Conservation (phyloP, 2,888 invertebrate genomes). For the Nyleta sp. region DNA sequence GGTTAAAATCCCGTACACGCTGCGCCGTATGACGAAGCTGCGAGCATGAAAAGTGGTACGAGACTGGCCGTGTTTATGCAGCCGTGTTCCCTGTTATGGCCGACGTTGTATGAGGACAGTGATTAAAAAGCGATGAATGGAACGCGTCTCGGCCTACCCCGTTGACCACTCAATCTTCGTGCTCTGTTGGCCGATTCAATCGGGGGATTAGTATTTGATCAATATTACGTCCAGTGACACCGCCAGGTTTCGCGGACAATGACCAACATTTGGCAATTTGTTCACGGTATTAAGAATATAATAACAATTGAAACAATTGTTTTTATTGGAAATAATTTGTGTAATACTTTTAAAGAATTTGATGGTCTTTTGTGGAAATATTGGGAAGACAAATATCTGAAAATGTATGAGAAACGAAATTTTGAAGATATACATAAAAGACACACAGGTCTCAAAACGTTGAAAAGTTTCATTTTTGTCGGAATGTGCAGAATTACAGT, state of each 20-base stretch:
- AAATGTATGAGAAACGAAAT: too few relatives aligned
- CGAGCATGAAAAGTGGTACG: too few relatives aligned
- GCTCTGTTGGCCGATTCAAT: not conserved
- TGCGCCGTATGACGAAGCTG: not conserved
- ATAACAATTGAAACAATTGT: too few relatives aligned
- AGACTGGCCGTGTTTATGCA: conserved; percentile 31
- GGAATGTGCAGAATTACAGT: too few relatives aligned
- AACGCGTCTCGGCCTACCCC: not conserved
- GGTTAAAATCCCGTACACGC: conserved; percentile 34
- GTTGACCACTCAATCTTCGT: conserved; percentile 23
- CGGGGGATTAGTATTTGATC: conserved; percentile 25
- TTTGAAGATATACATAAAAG: too few relatives aligned
- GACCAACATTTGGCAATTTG: conserved; percentile 1
- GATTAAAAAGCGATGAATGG: conserved; percentile 50
- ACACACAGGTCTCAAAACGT: too few relatives aligned
- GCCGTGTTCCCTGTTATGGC: conserved; percentile 16
- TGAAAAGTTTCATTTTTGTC: too few relatives aligned
- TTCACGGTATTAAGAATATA: not conserved
- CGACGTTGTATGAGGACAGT: conserved; percentile 4
- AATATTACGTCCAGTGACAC: conserved; percentile 3
- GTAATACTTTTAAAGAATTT: too few relatives aligned
- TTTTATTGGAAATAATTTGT: too few relatives aligned
- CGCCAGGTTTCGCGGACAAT: not conserved
- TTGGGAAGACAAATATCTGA: too few relatives aligned
- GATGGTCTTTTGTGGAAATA: too few relatives aligned